Evolutionary conservation across 2,797 vertebrate genomes (phyloP).

Genomic region (Scarus forsteni): DNA sequence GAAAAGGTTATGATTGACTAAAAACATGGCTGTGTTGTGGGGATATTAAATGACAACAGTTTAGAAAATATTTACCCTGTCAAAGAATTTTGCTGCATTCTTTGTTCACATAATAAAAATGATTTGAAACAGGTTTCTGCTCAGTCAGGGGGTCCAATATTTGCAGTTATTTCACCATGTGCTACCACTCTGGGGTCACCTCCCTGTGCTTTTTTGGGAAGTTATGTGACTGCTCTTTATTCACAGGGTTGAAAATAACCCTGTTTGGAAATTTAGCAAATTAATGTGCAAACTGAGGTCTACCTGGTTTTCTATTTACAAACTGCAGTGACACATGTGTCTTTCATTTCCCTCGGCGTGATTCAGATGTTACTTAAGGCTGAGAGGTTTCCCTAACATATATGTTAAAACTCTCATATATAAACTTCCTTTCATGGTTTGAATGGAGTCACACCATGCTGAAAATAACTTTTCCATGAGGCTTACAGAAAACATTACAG

Average conservation of each 20-base stretch:
- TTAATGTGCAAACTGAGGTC: slow-evolving; percentile 20
- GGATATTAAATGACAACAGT: too few species aligned
- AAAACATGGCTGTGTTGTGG: too few species aligned
- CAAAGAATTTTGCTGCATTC: too few species aligned
- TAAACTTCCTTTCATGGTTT: slow-evolving; percentile 18
- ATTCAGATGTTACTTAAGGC: neutral
- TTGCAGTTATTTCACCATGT: neutral
- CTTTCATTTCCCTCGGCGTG: neutral
- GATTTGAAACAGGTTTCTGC: too few species aligned
- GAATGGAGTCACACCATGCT: slow-evolving; percentile 3
- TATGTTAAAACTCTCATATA: neutral
- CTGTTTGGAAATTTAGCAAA: slow-evolving; percentile 4
- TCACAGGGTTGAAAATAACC: slow-evolving; percentile 10
- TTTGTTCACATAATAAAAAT: too few species aligned
- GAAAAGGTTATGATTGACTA: too few species aligned
- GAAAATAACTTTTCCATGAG: neutral
- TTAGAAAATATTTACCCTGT: too few species aligned
- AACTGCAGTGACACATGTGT: neutral
- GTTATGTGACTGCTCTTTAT: slow-evolving; percentile 17
- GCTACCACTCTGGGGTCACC: neutral
- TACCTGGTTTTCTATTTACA: slow-evolving; percentile 27
- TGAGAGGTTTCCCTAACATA: neutral
- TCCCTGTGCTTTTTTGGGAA: slow-evolving; percentile 1
- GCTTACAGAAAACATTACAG: neutral
- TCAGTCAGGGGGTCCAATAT: too few species aligned